Evolutionary conservation across 2,797 vertebrate genomes (phyloP), one percentile per base, ranked within the genome.

Genomic region (Tokudaia muenninki): DNA sequence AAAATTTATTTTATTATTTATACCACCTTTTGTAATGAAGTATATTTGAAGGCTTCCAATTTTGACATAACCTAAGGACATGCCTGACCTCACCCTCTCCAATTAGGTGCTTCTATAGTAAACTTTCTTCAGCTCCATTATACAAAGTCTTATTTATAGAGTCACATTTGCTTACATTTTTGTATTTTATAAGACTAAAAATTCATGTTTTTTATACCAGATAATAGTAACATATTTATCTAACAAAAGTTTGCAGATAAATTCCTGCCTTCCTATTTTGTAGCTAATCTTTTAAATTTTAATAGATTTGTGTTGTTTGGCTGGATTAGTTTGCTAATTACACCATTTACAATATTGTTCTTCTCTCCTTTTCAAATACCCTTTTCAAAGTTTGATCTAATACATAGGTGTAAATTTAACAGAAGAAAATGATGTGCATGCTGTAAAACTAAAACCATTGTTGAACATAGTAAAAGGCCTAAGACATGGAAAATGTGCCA

Each of bases 1-100:
- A 31, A 57, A 57, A n/a, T 79, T 79, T 44, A 92, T 90, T 91
- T 79, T 90, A 84, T 57, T 16, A 90, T 74, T 50, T 75, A 81
- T 87, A 67, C 17, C 5, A 81, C 21, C 1, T 77, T 29, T 70
- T 70, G 26, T 17, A 21, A 21, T 2, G 90, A 87, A 92, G 22
- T 90, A 21, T 44, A 80, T 65, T 74, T 72, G 63, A 94, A 34
- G 7, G 22, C 9, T 24, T 22, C 26, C 26, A 59, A 13, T 90
- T 80, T 80, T 86, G 55, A 67, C 6, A 77, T 44, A 47, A 70
- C 4, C 8, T 83, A 75, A 88, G 22, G 8, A 95, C 87, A 59
- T 65, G 1, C 3, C 37, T 75, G 34, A 63, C 74, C 10, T 9
- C 19, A 77, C 22, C 13, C 3, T 78, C 52, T 37, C 70, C 12